A percentile compares a stretch with the other conserved stretches of the same genome.
Conservation (phyloP, 23 tunicate species). For the Phallusia fumigata region DNA sequence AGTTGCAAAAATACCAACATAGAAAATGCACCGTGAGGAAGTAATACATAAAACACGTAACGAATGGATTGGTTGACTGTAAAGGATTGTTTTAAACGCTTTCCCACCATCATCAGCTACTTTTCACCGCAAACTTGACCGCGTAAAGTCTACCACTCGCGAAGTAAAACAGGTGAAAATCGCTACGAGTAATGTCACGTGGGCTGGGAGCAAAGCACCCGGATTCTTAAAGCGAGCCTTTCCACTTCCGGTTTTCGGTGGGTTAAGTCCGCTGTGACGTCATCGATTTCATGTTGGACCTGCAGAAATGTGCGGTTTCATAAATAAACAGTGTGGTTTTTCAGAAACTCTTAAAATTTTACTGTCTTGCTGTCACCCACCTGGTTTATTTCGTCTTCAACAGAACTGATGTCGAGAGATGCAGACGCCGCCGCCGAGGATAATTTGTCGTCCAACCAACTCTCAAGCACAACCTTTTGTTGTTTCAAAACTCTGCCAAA, state of each 20-base stretch:
- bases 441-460: constrained; percentile 44
- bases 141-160: too few species aligned
- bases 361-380: not conserved
- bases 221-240: constrained; percentile 51
- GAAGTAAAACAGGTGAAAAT: too few species aligned
- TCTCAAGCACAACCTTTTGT: constrained; percentile 61
- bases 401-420: constrained; percentile 55
- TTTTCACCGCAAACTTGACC: too few species aligned
- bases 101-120: too few species aligned
- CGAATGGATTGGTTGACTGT: too few species aligned
- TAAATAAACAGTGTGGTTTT: too few species aligned
- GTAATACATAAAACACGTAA: too few species aligned
- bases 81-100: too few species aligned
- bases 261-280: constrained; percentile 39
- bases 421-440: constrained; percentile 16
- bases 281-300: constrained; percentile 44
- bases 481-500: constrained; percentile 47
- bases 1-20: too few species aligned
- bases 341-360: too few species aligned
- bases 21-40: too few species aligned
- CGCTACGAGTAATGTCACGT: constrained; percentile 9
- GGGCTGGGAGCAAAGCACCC: constrained; percentile 54
- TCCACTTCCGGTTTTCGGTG: constrained; percentile 65
- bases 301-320: constrained; percentile 3
- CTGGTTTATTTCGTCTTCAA: constrained; percentile 61